Evolutionary conservation across 2,888 invertebrate species (phyloP).

Genomic region (Lymantria dispar): DNA sequence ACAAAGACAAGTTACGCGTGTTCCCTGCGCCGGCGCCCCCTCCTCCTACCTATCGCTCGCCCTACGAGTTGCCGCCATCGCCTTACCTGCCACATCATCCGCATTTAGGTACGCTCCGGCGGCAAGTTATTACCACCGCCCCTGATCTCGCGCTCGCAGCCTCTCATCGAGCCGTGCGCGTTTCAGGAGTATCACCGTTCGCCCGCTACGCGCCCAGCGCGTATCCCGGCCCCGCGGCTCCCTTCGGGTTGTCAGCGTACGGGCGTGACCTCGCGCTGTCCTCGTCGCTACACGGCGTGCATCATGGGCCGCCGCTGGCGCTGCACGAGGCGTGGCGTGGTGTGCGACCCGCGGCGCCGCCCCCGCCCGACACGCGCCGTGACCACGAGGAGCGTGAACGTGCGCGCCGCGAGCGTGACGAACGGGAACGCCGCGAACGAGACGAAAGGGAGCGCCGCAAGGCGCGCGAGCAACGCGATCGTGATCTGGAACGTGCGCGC

Average conservation of each 20-base stretch:
- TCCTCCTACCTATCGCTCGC: slow-evolving; percentile 79
- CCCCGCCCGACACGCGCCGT: slow-evolving; percentile 59
- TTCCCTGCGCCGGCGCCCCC: slow-evolving; percentile 77
- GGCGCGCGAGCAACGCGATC: slow-evolving; percentile 79
- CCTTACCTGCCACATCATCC: slow-evolving; percentile 85
- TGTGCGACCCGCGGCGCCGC: slow-evolving; percentile 42
- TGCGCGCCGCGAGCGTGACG: slow-evolving; percentile 84
- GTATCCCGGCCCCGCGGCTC: slow-evolving; percentile 82
- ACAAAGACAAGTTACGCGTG: slow-evolving; percentile 66
- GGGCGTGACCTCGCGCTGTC: slow-evolving; percentile 84
- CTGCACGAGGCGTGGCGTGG: slow-evolving; percentile 74
- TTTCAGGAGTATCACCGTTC: slow-evolving; percentile 89
- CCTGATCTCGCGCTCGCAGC: slow-evolving; percentile 36
- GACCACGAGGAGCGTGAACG: slow-evolving; percentile 76
- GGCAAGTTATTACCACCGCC: slow-evolving; percentile 42
- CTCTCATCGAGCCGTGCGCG: slow-evolving; percentile 60
- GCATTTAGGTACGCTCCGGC: slow-evolving; percentile 85
- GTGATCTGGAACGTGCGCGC: slow-evolving; percentile 84
- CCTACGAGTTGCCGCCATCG: slow-evolving; percentile 83
- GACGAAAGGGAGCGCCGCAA: slow-evolving; percentile 80
- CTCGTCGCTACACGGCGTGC: slow-evolving; percentile 68
- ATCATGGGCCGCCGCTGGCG: slow-evolving; percentile 61
- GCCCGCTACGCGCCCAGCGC: slow-evolving; percentile 88
- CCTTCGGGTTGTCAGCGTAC: slow-evolving; percentile 87
- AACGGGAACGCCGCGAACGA: slow-evolving; percentile 75